Evolutionary conservation across 2,888 invertebrate species (phyloP).

Genomic region (Slavum lentiscoides): DNA sequence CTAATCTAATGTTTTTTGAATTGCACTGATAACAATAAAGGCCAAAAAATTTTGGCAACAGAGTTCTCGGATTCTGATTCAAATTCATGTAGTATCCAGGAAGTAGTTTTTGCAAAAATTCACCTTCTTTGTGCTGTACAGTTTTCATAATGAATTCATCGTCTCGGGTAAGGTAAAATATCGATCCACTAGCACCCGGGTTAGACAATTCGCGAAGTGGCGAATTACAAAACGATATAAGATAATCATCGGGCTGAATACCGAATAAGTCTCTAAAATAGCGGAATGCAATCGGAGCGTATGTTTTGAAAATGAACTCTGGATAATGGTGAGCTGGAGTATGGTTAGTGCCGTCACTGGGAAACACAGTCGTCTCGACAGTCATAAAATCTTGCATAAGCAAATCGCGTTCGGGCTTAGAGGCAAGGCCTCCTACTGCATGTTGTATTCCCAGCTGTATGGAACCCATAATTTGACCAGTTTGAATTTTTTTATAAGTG

Average conservation of each 20-base stretch:
- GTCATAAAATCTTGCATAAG: slow-evolving; percentile 99
- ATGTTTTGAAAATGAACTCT: slow-evolving; percentile 97
- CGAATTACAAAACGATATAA: slow-evolving; percentile 97
- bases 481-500: slow-evolving; percentile 97
- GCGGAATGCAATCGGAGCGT: slow-evolving; percentile 99
- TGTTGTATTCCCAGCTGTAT: slow-evolving; percentile 91
- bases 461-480: slow-evolving; percentile 95
- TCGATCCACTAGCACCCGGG: slow-evolving; percentile 98
- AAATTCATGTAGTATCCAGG: slow-evolving; percentile 94
- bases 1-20: slow-evolving; percentile 97
- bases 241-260: slow-evolving; percentile 98
- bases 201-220: slow-evolving; percentile 94
- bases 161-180: slow-evolving; percentile 97
- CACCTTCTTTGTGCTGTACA: slow-evolving; percentile 98
- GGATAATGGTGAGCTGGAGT: slow-evolving; percentile 98
- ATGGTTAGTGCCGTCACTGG: slow-evolving; percentile 91
- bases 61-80: slow-evolving; percentile 96
- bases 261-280: slow-evolving; percentile 98
- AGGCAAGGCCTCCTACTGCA: slow-evolving; percentile 90
- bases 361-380: slow-evolving; percentile 96
- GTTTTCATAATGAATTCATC: slow-evolving; percentile 99
- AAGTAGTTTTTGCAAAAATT: slow-evolving; percentile 96
- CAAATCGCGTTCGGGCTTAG: slow-evolving; percentile 95
- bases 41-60: slow-evolving; percentile 99
- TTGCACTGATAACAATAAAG: slow-evolving; percentile 99